Base-by-base conservation (phyloP, 2,797 vertebrate species). In the Helostoma temminkii region DNA sequence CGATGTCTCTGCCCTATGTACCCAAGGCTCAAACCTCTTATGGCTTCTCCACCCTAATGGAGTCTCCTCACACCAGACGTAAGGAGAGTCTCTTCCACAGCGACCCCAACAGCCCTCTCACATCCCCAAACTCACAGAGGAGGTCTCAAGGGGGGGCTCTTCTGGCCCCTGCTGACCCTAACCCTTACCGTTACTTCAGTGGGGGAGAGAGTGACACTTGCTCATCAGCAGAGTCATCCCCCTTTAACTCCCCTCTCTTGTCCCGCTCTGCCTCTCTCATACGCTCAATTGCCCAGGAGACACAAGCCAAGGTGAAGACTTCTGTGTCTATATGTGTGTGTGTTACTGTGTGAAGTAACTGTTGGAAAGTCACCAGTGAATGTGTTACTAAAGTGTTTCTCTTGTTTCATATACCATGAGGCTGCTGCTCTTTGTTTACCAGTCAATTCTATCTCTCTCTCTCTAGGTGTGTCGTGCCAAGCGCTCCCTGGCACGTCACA, bases 1-100 rank as follows among this genome's bases (percentile, higher is more conserved):
- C 97, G 42, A 96, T 96, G 96, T 96, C 97, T 0, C 92, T 98
- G 78, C 95, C 98, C 0, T 97, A 97, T 0, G 96, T 98, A 30
- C 96, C 97, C 74, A 97, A 98, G 80, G 96, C 98, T 0, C 98
- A 99, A 90, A 98, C 98, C 1, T 97, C 98, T 3, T 99, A 99
- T 0, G 98, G 97, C 60, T 98, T 99, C 1, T 92, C 97, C 54
- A 97, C 96, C 0, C 91, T 98, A 56, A 92, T 96, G 76, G 98
- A 99, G 92, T 98, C 97, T 54, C 98, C 98, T 1, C 98, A 98
- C 82, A 99, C 98, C 0, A 91, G 98, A 0, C 96, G 97, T 64
- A 98, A 97, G 67, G 97, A 99, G 73, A 98, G 97, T 0, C 93
- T 99, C 6, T 99, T 99, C 88, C 98, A 99, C 91, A 97, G 95